phyloP scores from a whole-genome alignment of 2,113 vertebrate species.

The Ptilorrhoa leucosticta region DNA sequence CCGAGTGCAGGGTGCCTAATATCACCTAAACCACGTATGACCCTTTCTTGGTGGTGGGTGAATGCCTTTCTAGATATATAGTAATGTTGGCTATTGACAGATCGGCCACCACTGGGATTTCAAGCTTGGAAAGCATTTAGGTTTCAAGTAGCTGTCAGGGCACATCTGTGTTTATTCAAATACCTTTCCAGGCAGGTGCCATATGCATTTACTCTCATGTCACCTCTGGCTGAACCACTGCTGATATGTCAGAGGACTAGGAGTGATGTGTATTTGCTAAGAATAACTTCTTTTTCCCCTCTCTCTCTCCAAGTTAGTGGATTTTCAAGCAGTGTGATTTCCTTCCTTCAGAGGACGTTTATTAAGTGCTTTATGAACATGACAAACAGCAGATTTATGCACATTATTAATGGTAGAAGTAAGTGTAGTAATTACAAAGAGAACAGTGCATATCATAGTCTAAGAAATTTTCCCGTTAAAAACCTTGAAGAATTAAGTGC shows the following conservation, averaged over 20 bases:
- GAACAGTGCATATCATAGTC: background rate
- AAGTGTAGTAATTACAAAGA: constrained; percentile 2
- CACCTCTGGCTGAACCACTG: constrained; percentile 24
- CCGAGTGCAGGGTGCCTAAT: background rate
- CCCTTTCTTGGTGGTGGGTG: background rate
- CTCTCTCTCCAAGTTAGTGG: background rate
- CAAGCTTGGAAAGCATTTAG: constrained; percentile 14
- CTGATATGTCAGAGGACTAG: background rate
- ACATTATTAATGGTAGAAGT: background rate
- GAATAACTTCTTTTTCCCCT: background rate
- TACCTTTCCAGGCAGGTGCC: constrained; percentile 29
- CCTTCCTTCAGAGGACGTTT: background rate
- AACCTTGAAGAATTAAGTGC: constrained; percentile 20
- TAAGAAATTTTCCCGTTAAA: constrained; percentile 21
- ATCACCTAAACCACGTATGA: background rate
- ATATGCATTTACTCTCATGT: constrained; percentile 28
- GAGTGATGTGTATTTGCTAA: constrained; percentile 11
- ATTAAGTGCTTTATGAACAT: background rate
- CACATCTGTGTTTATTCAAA: constrained; percentile 31
- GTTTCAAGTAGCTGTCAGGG: constrained; percentile 47
- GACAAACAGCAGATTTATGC: constrained; percentile 15
- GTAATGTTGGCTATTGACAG: background rate
- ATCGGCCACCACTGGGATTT: background rate
- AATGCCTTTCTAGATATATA: background rate
- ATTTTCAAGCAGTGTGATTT: background rate